A percentile compares a stretch with the other conserved stretches of the same genome.
Conservation (phyloP, 2,113 vertebrate species). For the Sinosuthora webbiana region DNA sequence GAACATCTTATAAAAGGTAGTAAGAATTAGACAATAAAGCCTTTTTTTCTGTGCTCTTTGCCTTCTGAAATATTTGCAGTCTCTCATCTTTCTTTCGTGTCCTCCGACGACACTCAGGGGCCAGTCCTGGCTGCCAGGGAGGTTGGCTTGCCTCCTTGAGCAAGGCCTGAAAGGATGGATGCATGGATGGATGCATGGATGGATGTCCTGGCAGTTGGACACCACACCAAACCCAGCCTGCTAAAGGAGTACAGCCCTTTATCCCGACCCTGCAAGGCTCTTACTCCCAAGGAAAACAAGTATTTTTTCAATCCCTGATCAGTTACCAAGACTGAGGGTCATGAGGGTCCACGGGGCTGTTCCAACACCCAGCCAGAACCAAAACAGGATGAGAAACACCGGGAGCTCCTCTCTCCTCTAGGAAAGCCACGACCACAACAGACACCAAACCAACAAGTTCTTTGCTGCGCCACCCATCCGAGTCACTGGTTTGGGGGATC, state of each 20-base stretch:
- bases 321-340: background rate
- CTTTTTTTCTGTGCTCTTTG: too few species aligned
- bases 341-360: background rate
- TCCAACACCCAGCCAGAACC: background rate
- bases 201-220: background rate
- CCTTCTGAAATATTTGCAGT: too few species aligned
- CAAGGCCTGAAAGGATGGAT: background rate
- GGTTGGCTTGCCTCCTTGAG: background rate
- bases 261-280: background rate
- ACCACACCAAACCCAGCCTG: background rate
- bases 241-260: background rate
- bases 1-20: too few species aligned
- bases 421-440: fast-evolving
- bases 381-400: background rate
- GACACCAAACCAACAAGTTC: background rate
- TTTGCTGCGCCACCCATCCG: fast-evolving
- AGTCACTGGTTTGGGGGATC: background rate
- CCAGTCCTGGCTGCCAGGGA: background rate
- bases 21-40: too few species aligned
- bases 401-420: background rate
- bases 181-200: background rate
- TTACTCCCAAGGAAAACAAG: background rate
- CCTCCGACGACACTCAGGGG: fast-evolving
- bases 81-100: too few species aligned
- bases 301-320: background rate